A percentile compares a stretch with the other conserved stretches of the same genome.
Evolutionary conservation across 2,888 invertebrate genomes (phyloP).

Genomic region (Thecocarcelia acutangulata): DNA sequence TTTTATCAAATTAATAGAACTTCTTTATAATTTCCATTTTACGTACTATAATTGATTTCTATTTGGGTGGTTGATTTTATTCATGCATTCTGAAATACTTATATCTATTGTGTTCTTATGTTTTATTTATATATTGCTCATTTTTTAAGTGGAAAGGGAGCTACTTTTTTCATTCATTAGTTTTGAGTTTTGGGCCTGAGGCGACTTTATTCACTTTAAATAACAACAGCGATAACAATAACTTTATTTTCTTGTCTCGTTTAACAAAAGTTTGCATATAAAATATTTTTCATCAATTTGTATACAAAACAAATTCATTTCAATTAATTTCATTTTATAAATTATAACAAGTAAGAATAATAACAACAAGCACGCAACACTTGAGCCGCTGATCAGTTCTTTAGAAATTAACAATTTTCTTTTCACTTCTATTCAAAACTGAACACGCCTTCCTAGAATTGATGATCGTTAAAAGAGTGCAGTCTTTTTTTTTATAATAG

Average conservation of each 20-base stretch:
- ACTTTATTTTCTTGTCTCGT: conserved; percentile 33
- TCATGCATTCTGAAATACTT: conserved; percentile 1
- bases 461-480: conserved; percentile 25
- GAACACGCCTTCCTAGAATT: conserved; percentile 10
- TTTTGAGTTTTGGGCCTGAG: not conserved
- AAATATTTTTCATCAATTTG: conserved; percentile 60
- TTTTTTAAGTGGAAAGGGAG: conserved; percentile 5
- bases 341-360: conserved; percentile 53
- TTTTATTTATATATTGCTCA: not conserved
- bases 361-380: conserved; percentile 3
- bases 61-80: conserved; percentile 43
- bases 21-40: conserved; percentile 20
- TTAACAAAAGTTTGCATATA: conserved; percentile 33
- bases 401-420: conserved; percentile 42
- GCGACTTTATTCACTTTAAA: conserved; percentile 14
- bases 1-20: not conserved
- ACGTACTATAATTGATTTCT: not conserved
- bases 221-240: not conserved
- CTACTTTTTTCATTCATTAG: conserved; percentile 18
- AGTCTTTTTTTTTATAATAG: not conserved
- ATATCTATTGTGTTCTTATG: no score
- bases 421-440: conserved; percentile 4
- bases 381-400: conserved; percentile 39
- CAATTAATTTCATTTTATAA: conserved; percentile 65
- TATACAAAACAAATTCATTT: conserved; percentile 65